These are phyloP conservation scores for Podiceps cristatus DNA, from an alignment of 2,113 vertebrate species.

Conservation along the genomic window DNA sequence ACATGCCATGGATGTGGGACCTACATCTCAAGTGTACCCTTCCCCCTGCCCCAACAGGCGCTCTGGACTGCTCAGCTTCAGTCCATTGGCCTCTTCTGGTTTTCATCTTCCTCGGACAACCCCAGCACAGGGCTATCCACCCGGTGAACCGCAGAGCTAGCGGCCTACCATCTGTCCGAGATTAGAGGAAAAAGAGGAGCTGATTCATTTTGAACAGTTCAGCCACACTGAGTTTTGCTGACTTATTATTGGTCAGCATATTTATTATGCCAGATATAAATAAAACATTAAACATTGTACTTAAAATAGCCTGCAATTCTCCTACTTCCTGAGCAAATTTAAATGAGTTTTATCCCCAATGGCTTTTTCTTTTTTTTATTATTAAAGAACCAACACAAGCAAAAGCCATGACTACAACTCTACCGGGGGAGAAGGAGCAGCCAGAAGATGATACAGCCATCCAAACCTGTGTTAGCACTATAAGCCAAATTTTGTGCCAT, in stretches of 20 bases:
- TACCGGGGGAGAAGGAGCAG: neutral
- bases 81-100: neutral
- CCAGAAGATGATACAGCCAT: neutral
- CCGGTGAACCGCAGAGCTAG: neutral
- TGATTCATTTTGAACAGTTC: neutral
- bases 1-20: neutral
- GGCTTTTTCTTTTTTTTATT: neutral
- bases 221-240: conserved; percentile 7
- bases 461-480: neutral
- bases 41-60: neutral
- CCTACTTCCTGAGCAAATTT: neutral
- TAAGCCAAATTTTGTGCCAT: neutral
- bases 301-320: conserved; percentile 1
- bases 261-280: conserved; percentile 26
- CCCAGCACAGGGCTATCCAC: neutral
- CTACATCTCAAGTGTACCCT: neutral
- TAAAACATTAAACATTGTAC: conserved; percentile 23
- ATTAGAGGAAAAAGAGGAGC: neutral
- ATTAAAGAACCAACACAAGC: neutral
- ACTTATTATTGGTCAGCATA: conserved; percentile 34
- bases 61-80: neutral
- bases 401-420: neutral
- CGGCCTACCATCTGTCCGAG: neutral
- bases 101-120: neutral
- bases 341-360: neutral